Evolutionary conservation across 2,888 invertebrate species (phyloP).

Genomic region (Crocallis elinguaria): DNA sequence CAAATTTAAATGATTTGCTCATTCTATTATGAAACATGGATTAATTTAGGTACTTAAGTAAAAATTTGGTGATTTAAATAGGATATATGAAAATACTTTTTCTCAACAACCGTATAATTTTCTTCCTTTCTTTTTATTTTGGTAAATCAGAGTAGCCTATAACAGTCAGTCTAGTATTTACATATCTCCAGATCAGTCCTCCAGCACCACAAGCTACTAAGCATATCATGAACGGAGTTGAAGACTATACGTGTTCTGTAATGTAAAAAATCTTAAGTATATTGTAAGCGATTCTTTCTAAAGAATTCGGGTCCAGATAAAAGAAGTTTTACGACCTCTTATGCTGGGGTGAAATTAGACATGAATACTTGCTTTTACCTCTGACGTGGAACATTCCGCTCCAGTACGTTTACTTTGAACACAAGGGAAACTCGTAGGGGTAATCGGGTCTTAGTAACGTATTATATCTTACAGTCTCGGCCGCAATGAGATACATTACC

Average conservation of each 20-base stretch:
- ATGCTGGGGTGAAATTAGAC: conserved; percentile 77
- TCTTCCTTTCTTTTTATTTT: too few relatives aligned
- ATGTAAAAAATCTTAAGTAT: conserved; percentile 33
- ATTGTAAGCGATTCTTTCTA: conserved; percentile 41
- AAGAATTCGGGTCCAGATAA: conserved; percentile 73
- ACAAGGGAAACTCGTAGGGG: conserved; percentile 69
- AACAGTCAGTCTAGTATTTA: too few relatives aligned
- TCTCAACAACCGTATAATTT: too few relatives aligned
- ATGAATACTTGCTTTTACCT: conserved; percentile 83
- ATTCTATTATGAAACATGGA: neutral
- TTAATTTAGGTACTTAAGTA: too few relatives aligned
- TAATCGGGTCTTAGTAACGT: conserved; percentile 55
- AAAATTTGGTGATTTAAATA: too few relatives aligned
- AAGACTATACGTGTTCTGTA: neutral
- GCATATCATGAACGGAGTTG: too few relatives aligned
- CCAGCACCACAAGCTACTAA: too few relatives aligned
- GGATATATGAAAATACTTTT: too few relatives aligned
- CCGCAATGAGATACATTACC: conserved; percentile 63
- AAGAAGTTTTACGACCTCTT: conserved; percentile 70
- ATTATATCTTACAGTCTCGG: conserved; percentile 42
- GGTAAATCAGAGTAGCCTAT: too few relatives aligned
- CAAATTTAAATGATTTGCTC: neutral
- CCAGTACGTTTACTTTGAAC: conserved; percentile 80
- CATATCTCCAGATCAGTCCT: too few relatives aligned
- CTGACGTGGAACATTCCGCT: conserved; percentile 80